Conservation (phyloP, 2,888 invertebrate genomes). For the Chrysomela aeneicollis region DNA sequence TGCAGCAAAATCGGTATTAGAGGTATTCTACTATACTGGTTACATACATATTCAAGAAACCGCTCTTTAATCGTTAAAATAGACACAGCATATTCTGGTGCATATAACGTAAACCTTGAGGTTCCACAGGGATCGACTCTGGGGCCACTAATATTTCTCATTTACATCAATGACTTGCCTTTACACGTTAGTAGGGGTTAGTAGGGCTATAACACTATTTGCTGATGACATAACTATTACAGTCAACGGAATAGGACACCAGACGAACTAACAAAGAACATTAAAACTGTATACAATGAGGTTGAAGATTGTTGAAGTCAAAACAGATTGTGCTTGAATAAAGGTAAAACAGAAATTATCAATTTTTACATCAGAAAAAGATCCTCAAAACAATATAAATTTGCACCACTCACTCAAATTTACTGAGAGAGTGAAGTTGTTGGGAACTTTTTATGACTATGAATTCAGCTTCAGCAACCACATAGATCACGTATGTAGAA, state of each 20-base stretch:
- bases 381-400: too few relatives aligned
- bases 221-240: not conserved
- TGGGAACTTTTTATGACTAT: conserved; percentile 10
- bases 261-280: too few relatives aligned
- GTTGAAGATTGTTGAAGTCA: too few relatives aligned
- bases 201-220: not conserved
- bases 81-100: conserved; percentile 8
- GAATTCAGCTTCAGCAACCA: conserved; percentile 5
- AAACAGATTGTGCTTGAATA: too few relatives aligned
- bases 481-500: conserved; percentile 8
- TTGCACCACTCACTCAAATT: conserved; percentile 3
- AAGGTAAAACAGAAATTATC: too few relatives aligned
- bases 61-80: not conserved
- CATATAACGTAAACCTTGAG: too few relatives aligned
- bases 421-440: conserved; percentile 2
- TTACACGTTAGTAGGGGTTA: not conserved
- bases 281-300: too few relatives aligned
- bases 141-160: too few relatives aligned
- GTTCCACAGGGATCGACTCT: too few relatives aligned
- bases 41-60: too few relatives aligned
- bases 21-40: conserved; percentile 14
- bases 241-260: not conserved
- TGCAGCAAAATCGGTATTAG: conserved; percentile 11
- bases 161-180: not conserved
- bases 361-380: too few relatives aligned